A percentile compares a stretch with the other conserved stretches of the same genome.
These are phyloP conservation scores for Psittacula cyanocephala DNA, from an alignment of 2,113 vertebrate genomes.

Conservation along the genomic window DNA sequence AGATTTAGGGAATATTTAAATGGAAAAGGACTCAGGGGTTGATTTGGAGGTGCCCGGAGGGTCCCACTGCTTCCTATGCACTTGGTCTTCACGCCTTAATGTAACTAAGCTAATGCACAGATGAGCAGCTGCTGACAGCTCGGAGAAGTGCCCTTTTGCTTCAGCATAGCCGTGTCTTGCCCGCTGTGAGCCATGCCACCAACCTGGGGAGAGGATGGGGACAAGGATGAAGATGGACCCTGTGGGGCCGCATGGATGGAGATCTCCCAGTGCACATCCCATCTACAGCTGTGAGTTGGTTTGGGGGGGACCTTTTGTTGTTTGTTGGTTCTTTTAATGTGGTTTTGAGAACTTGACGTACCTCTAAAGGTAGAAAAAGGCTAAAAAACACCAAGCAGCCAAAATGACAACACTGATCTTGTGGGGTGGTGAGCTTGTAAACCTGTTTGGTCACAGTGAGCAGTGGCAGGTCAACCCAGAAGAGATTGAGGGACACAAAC, in stretches of 20 bases:
- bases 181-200: background rate
- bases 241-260: background rate
- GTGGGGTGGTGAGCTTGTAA: background rate
- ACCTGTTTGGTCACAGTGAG: background rate
- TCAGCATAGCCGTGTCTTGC: background rate
- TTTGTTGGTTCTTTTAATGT: background rate
- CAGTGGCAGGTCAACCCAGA: background rate
- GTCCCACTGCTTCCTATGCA: slow-evolving; percentile 47
- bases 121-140: background rate
- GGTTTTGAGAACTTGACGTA: background rate
- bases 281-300: background rate
- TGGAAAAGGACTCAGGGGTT: background rate
- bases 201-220: background rate
- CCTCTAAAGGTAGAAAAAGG: background rate
- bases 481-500: background rate
- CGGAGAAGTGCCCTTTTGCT: slow-evolving; percentile 47
- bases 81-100: slow-evolving; percentile 61
- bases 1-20: background rate
- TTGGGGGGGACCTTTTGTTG: background rate
- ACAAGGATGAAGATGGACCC: background rate
- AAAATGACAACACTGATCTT: rapidly evolving
- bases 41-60: background rate
- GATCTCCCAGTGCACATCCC: background rate
- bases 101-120: background rate
- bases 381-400: background rate